Base-by-base conservation (phyloP, 2,888 invertebrate genomes). In the Bursaphelenchus okinawaensis region DNA sequence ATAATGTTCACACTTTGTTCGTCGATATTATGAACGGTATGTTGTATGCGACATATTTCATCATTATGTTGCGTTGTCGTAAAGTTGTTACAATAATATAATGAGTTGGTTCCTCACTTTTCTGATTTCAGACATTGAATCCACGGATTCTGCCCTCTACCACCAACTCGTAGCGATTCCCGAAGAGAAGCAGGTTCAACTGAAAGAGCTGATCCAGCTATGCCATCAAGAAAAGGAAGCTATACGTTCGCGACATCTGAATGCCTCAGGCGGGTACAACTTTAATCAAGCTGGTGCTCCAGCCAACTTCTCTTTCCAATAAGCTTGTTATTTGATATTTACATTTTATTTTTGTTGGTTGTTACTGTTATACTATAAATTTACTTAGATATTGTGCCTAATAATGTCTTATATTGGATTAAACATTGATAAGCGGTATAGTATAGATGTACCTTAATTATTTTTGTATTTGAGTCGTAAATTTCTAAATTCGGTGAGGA, bases 1-100 rank as follows among this genome's bases (percentile, higher is more conserved):
- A 75, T 23, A 73, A 73, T 52, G 65, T 73, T 24, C 75, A 71
- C 55, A 63, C 67, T 19, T 40, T 64, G 9, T 73, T 73, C 59
- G 68, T 69, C 27, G 40, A 55, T 1, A 54, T 68, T 9, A 58
- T 75, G 54, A 67, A 75, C 29, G 66, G 68, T 66, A 22, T 8
- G 62, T 22, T 20, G n/a, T n/a, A 24, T 4, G n/a, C n/a, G n/a
- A n/a, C n/a, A n/a, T n/a, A n/a, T n/a, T n/a, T n/a, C n/a, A n/a
- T n/a, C n/a, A n/a, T n/a, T n/a, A n/a, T n/a, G n/a, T n/a, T n/a
- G n/a, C n/a, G n/a, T n/a, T n/a, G n/a, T n/a, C n/a, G n/a, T n/a
- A n/a, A n/a, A n/a, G n/a, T n/a, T n/a, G n/a, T n/a, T n/a, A n/a
- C n/a, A n/a, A n/a, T n/a, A n/a, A n/a, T n/a, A n/a, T n/a, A n/a